These are phyloP conservation scores for Torymus aiolomorphi DNA, from an alignment of 2,888 invertebrate species.

Conservation along the genomic window DNA sequence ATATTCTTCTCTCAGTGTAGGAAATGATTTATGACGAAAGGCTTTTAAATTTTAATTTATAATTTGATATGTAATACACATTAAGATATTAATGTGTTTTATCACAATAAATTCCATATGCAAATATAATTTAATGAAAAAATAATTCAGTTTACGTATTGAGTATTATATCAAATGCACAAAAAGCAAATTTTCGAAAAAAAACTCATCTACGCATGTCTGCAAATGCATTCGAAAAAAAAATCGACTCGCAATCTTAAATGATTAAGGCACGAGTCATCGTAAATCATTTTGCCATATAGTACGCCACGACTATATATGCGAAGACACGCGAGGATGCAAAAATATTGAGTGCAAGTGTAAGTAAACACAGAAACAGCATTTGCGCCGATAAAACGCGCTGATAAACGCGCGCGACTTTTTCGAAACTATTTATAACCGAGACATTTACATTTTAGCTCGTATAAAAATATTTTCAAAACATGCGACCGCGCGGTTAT, in stretches of 20 bases:
- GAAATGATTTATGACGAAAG: no score
- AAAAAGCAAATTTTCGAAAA: no score
- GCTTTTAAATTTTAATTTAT: no score
- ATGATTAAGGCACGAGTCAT: slow-evolving; percentile 7
- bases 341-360: slow-evolving; percentile 8
- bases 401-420: slow-evolving; percentile 8
- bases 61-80: no score
- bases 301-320: no score
- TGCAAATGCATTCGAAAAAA: background rate
- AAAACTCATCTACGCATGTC: no score
- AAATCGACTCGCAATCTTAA: background rate
- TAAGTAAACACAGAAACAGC: slow-evolving; percentile 12
- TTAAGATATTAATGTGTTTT: no score
- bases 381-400: slow-evolving; percentile 10
- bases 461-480: background rate
- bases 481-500: slow-evolving; percentile 13
- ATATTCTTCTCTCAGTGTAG: no score
- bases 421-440: slow-evolving; percentile 30
- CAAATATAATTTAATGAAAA: no score
- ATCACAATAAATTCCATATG: no score
- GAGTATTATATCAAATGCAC: no score
- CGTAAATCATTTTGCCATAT: background rate
- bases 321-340: background rate
- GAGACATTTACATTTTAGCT: background rate
- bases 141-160: no score